Base-by-base conservation (phyloP, 1,140 invertebrate genomes). In the Magallana angulata region DNA sequence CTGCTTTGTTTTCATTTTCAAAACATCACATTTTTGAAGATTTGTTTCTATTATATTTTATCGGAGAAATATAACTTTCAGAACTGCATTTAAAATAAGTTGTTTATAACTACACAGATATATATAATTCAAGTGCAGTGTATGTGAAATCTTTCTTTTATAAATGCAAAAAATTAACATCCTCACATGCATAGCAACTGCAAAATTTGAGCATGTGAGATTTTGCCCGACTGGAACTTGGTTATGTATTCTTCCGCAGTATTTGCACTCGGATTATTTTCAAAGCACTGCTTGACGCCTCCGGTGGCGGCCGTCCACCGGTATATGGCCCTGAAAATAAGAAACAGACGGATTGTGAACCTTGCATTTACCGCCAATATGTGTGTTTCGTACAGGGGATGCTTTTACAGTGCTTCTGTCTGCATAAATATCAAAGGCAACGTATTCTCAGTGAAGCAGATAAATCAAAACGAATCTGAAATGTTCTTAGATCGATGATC, bases 281-380 rank as follows among this genome's bases (percentile, higher is more conserved):
- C 87, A 94, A 99, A 99, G 90, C 98, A 97, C 96, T 99, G 99
- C 57, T 98, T 98, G 94, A 99, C 99, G 82, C 99, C 95, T 95
- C 99, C 99, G 95, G 99, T 99, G 1, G 99, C 98, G 0, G 99
- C 99, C 91, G 99, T 99, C 99, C 99, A 99, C 91, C 99, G 97
- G 96, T 99, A 99, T 91, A 99, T 99, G 6, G 98, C 99, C 92
- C 97, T 97, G 90, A 85, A 92, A 94, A 80, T 30, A 48, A 48
- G 89, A 82, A 90, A 64, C 84, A 89, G 86, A 83, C 14, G 82
- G 83, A 71, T 89, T 59, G 76, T 18, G 64, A 58, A 68, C 16
- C 36, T 82, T 18, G 16, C n/a, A 36, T 59, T 4, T 80, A 7
- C 57, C 14, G 18, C 57, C 4, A 24, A 24, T 18, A 16, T 64